These are phyloP conservation scores for Cyanoderma ruficeps DNA, from an alignment of 2,113 vertebrate species.

Conservation along the genomic window DNA sequence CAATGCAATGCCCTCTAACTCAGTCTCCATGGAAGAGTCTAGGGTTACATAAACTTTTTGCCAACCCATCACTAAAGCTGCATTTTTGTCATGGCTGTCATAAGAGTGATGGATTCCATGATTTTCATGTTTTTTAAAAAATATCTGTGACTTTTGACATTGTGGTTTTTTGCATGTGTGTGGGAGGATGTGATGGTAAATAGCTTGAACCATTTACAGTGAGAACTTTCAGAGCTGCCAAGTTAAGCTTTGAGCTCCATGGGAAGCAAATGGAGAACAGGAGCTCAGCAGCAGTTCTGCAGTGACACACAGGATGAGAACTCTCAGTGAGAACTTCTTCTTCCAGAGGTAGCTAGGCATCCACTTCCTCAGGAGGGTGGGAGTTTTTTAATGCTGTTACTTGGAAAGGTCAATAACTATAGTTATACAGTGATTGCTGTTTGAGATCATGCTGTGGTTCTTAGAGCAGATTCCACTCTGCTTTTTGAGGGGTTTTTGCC, in stretches of 20 bases:
- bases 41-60: background rate
- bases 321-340: slow-evolving; percentile 19
- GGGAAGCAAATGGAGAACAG: slow-evolving; percentile 35
- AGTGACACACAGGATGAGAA: slow-evolving; percentile 18
- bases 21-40: background rate
- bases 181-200: slow-evolving; percentile 39
- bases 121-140: background rate
- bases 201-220: slow-evolving; percentile 14
- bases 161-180: background rate
- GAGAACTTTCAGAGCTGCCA: slow-evolving; percentile 44
- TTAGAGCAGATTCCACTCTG: background rate
- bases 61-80: background rate
- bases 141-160: background rate
- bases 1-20: background rate
- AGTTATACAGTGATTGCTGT: background rate
- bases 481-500: background rate
- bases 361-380: background rate
- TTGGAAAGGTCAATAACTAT: background rate
- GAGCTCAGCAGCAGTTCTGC: slow-evolving; percentile 28
- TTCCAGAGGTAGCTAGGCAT: background rate
- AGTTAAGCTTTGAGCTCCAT: slow-evolving; percentile 36
- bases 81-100: slow-evolving; percentile 1
- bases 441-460: background rate
- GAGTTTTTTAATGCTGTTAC: background rate
- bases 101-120: background rate